phyloP scores from a whole-genome alignment of 2,797 vertebrate genomes.

The Microchirus variegatus region DNA sequence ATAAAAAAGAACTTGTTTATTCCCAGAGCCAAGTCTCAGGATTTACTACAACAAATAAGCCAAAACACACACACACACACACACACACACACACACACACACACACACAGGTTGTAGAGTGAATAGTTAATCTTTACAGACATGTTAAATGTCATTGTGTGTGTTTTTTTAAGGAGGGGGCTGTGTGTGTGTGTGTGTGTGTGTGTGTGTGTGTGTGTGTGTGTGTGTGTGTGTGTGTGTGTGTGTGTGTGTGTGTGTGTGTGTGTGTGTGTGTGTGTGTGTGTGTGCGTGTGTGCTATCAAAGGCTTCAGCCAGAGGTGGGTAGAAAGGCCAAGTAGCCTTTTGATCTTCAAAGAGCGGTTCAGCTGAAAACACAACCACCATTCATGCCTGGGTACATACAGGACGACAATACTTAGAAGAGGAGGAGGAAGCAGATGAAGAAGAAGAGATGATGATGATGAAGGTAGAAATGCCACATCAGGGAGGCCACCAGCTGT shows the following conservation, averaged over 20 bases:
- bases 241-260: not conserved
- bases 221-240: constrained; percentile 18
- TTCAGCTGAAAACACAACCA: constrained; percentile 52
- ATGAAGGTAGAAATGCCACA: too few relatives aligned
- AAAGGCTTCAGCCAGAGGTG: constrained; percentile 68
- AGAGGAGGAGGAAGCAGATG: too few relatives aligned
- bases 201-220: constrained; percentile 14
- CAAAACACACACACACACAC: constrained; percentile 27
- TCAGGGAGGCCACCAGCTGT: too few relatives aligned
- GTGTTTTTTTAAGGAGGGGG: constrained; percentile 35
- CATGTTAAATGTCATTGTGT: constrained; percentile 47
- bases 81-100: not conserved
- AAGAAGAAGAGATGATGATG: not conserved
- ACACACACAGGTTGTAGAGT: constrained; percentile 5
- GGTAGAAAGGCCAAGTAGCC: constrained; percentile 67
- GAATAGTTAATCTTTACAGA: constrained; percentile 44
- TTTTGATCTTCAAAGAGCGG: constrained; percentile 79
- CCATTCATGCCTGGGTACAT: constrained; percentile 35
- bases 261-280: not conserved
- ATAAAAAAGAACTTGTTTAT: constrained; percentile 64
- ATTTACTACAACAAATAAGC: constrained; percentile 49
- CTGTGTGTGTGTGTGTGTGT: constrained; percentile 54
- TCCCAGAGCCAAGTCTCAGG: constrained; percentile 57
- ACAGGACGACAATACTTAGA: not conserved
- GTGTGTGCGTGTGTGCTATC: constrained; percentile 56